A percentile compares a stretch with the other conserved stretches of the same genome.
These are phyloP conservation scores for Panthera leo DNA, from an alignment of 2,113 vertebrate species.

Conservation along the genomic window DNA sequence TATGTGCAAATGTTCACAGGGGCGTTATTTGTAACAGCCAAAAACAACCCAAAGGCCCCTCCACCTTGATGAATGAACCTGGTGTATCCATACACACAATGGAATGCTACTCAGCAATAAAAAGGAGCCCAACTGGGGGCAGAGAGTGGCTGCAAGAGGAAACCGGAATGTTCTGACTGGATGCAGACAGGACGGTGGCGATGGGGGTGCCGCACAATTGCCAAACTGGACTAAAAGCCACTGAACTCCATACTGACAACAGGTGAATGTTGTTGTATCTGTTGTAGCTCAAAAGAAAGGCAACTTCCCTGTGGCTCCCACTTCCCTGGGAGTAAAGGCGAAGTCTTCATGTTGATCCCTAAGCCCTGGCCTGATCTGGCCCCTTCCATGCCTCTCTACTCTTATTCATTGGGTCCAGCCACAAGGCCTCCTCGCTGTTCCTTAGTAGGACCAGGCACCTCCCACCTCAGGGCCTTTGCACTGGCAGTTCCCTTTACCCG, in stretches of 20 bases:
- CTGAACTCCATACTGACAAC: background rate
- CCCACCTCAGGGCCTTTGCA: background rate
- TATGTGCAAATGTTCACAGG: rapidly evolving
- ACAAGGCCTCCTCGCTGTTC: background rate
- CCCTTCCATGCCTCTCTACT: background rate
- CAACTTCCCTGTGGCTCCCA: background rate
- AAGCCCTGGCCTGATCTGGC: background rate
- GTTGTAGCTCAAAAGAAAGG: background rate
- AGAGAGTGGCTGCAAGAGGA: background rate
- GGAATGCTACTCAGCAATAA: no score
- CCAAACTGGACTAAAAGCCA: background rate
- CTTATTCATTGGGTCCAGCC: background rate
- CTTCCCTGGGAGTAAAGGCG: background rate
- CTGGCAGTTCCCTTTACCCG: background rate
- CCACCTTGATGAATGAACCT: background rate
- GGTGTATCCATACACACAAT: rapidly evolving
- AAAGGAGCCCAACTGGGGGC: background rate
- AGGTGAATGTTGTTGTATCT: background rate
- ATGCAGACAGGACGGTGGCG: rapidly evolving
- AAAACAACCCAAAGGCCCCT: background rate
- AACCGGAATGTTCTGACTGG: background rate
- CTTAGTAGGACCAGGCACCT: background rate
- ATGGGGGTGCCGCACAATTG: rapidly evolving
- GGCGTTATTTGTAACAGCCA: background rate
- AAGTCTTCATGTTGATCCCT: background rate